Evolutionary conservation across 2,888 invertebrate species (phyloP).

Genomic region (Steromphala cineraria): DNA sequence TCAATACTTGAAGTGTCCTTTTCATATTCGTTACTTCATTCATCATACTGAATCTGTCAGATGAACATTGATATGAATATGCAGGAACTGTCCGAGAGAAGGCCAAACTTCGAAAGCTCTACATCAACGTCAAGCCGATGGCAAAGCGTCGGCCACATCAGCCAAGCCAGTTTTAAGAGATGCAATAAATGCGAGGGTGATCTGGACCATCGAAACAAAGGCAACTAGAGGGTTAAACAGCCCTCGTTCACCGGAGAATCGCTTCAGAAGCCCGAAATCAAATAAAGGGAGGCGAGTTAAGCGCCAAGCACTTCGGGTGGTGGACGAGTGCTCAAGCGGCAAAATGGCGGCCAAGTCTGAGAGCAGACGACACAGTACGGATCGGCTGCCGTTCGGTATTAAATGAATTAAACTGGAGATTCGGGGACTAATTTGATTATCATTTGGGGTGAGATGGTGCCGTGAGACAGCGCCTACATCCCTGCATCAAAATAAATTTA

Average conservation of each 20-base stretch:
- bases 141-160: too few species aligned
- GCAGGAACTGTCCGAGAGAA: too few species aligned
- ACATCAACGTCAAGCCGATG: too few species aligned
- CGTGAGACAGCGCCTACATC: conserved; percentile 20
- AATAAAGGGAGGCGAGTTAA: not conserved
- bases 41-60: too few species aligned
- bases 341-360: conserved; percentile 9
- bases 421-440: conserved; percentile 20
- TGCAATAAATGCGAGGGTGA: not conserved
- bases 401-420: conserved; percentile 23
- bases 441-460: not conserved
- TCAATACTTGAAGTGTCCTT: too few species aligned
- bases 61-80: too few species aligned
- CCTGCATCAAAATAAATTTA: conserved; percentile 24
- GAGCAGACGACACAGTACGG: conserved; percentile 1
- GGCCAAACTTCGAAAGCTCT: too few species aligned
- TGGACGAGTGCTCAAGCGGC: not conserved
- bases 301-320: not conserved
- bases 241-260: not conserved
- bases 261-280: conserved; percentile 7
- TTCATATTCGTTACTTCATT: too few species aligned
- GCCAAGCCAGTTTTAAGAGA: too few species aligned
- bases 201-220: not conserved
- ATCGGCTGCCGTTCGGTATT: conserved; percentile 14
- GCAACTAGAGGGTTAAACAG: not conserved